Evolutionary conservation across 2,113 vertebrate genomes (phyloP).

Genomic region (Bungarus multicinctus): DNA sequence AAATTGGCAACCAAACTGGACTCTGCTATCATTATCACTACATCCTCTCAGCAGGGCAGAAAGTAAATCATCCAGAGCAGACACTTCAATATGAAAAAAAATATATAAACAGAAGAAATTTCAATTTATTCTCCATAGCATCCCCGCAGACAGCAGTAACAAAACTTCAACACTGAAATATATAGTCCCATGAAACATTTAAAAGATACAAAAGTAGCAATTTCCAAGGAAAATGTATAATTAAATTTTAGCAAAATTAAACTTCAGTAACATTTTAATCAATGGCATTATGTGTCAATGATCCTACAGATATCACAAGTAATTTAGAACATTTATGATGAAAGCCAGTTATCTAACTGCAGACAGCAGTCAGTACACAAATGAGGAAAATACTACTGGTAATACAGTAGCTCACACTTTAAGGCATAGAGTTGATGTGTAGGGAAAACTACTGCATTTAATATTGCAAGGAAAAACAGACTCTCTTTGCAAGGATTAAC

Average conservation of each 20-base stretch:
- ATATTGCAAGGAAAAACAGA: not conserved
- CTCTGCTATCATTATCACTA: constrained; percentile 82
- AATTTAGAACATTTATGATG: not conserved
- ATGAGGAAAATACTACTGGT: not conserved
- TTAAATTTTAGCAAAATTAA: not conserved
- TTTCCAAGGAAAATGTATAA: not conserved
- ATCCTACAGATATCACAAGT: not conserved
- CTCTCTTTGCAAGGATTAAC: not conserved
- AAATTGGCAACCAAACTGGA: constrained; percentile 63
- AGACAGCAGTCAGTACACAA: not conserved
- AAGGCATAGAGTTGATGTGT: not conserved
- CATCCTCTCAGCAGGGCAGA: constrained; percentile 51
- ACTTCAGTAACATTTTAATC: not conserved
- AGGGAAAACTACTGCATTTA: not conserved
- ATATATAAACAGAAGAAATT: not conserved
- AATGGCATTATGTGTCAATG: not conserved
- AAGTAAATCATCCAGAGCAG: rapidly evolving
- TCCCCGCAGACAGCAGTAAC: not conserved
- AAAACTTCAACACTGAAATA: not conserved
- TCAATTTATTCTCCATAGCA: not conserved
- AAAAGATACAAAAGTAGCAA: not conserved
- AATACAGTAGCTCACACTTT: not conserved
- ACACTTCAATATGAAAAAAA: not conserved
- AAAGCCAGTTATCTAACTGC: not conserved
- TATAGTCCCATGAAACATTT: not conserved